Evolutionary conservation across 2,113 vertebrate species (phyloP).

Genomic region (Alligator mississippiensis): DNA sequence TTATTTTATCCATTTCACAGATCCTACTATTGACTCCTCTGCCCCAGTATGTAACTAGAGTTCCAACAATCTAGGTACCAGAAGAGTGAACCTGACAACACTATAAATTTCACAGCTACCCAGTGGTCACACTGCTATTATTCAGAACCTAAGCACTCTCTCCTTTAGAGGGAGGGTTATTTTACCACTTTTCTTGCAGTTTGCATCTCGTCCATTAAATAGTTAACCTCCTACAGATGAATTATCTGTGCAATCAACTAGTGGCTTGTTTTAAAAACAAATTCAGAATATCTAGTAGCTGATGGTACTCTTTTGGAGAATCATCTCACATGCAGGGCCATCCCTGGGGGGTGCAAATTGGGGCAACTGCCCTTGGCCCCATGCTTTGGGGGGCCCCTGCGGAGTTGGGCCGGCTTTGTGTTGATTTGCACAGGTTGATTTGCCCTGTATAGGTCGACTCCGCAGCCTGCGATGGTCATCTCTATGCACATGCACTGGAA

Average conservation of each 20-base stretch:
- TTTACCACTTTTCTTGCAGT: not conserved
- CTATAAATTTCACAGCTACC: not conserved
- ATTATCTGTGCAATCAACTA: not conserved
- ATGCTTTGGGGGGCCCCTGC: no score
- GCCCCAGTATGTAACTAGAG: not conserved
- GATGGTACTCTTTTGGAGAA: not conserved
- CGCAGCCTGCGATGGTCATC: no score
- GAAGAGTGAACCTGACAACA: not conserved
- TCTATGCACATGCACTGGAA: no score
- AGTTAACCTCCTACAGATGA: not conserved
- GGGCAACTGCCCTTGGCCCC: no score
- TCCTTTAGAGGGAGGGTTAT: not conserved
- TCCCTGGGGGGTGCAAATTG: no score
- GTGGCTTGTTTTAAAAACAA: not conserved
- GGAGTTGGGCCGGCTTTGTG: no score
- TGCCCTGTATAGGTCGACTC: no score
- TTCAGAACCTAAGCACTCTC: no score
- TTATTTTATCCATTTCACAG: not conserved
- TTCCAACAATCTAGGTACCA: rapidly evolving
- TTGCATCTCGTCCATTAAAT: not conserved
- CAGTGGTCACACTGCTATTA: not conserved
- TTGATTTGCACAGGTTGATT: rapidly evolving
- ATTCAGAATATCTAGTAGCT: not conserved
- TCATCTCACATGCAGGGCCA: not conserved
- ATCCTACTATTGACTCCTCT: not conserved